Base-by-base conservation (phyloP, 92 coral and sea anemone species). In the Heliopora coerulea region DNA sequence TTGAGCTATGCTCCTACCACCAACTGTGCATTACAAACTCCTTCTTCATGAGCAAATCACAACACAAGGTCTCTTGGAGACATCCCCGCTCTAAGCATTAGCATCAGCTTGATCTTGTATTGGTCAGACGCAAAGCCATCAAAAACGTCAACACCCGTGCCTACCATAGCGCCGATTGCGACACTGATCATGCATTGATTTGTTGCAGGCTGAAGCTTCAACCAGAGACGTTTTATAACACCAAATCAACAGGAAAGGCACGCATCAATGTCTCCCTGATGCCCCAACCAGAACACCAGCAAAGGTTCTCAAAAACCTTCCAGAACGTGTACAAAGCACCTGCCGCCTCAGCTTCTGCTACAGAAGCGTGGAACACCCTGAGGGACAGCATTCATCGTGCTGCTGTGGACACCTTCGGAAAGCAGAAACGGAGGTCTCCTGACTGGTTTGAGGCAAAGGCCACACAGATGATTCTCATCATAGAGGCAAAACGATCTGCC, bases 141-240 rank as follows among this genome's bases (percentile, higher is more conserved):
- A 83, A 83, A 56, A 25, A 25, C 40, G 39, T 72, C 58, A 13
- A 74, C 52, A 69, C 23, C 42, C 49, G 79, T 3, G 40, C 85
- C 23, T 78, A 59, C 35, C 66, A 80, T 56, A 72, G 80, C 34
- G 68, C 83, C 32, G 78, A 67, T 15, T 81, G 78, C 46, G 80
- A 73, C 85, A 46, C 81, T 37, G 67, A 73, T 30, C 81, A 81
- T 62, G 73, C 81, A 8, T 35, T 74, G 42, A 57, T 63, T 56
- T 65, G 28, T 34, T 61, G 74, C 65, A 80, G 62, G 80, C 44
- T 60, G 67, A 79, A 74, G 69, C 79, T 79, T 67, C 68, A 79
- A 54, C 69, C 59, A 18, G 19, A 69, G 54, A 78, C 63, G 62
- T 42, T 64, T 49, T 62, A 40, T 4, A 61, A 20, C 67, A 32